Conservation (phyloP, 2,888 invertebrate species). For the Tenthredo notha region DNA sequence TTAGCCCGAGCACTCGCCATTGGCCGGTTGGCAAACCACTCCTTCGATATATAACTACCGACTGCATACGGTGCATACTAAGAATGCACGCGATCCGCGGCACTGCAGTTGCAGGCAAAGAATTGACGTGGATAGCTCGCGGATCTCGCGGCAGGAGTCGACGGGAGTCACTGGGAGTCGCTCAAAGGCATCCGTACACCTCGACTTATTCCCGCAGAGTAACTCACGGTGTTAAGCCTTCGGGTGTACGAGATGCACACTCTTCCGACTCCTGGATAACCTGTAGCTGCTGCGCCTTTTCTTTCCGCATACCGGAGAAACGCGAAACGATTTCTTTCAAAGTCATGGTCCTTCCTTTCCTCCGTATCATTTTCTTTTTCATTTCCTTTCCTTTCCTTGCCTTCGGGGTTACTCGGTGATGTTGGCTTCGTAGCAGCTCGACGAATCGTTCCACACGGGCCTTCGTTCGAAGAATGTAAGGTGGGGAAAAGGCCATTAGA, state of each 20-base stretch:
- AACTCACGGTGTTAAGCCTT: not conserved
- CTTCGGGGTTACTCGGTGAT: not conserved
- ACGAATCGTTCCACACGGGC: not conserved
- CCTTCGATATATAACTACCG: slow-evolving; percentile 77
- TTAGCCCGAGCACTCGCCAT: slow-evolving; percentile 78
- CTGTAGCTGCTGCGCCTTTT: not conserved
- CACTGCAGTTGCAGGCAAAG: slow-evolving; percentile 59
- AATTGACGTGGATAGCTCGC: slow-evolving; percentile 63
- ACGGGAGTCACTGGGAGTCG: slow-evolving; percentile 30
- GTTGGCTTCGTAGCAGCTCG: not conserved
- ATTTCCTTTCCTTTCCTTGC: not conserved
- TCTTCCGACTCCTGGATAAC: not conserved
- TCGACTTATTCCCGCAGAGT: not conserved
- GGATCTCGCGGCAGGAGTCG: slow-evolving; percentile 31
- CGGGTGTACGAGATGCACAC: not conserved
- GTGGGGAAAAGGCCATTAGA: slow-evolving; percentile 67
- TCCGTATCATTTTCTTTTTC: not conserved
- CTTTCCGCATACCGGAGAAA: slow-evolving; percentile 2
- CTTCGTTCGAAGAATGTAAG: slow-evolving; percentile 56
- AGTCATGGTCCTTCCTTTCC: not conserved
- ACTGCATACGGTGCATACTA: slow-evolving; percentile 78
- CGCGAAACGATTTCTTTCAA: not conserved
- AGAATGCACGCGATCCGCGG: slow-evolving; percentile 75
- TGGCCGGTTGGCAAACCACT: slow-evolving; percentile 78
- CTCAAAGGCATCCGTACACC: not conserved